A percentile compares a stretch with the other conserved stretches of the same genome.
Evolutionary conservation across 2,113 vertebrate genomes (phyloP).

Genomic region (Oreochromis aureus): DNA sequence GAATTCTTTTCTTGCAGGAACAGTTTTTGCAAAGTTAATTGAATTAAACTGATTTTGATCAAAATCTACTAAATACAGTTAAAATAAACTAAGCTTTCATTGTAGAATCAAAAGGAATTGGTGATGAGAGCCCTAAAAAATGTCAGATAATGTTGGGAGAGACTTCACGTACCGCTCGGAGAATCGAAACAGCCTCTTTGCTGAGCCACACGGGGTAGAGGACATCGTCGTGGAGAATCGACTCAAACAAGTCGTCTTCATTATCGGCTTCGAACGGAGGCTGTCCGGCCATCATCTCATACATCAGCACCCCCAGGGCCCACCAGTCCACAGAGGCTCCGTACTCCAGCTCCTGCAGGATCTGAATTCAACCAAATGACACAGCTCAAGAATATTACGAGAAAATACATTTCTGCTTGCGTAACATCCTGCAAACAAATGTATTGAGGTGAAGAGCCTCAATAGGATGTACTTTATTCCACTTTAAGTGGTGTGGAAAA

Average conservation of each 20-base stretch:
- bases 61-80: not conserved
- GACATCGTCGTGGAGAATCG: slow-evolving; percentile 96
- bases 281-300: slow-evolving; percentile 99
- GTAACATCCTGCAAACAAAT: too few species aligned
- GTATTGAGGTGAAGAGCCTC: too few species aligned
- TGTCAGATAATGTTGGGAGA: not conserved
- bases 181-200: slow-evolving; percentile 96
- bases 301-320: slow-evolving; percentile 97
- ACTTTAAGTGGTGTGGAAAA: not conserved
- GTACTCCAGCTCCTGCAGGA: slow-evolving; percentile 95
- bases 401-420: not conserved
- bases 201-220: slow-evolving; percentile 98
- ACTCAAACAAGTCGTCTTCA: slow-evolving; percentile 96
- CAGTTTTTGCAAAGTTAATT: not conserved
- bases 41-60: not conserved
- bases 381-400: not conserved
- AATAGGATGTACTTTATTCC: not conserved
- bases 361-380: slow-evolving; percentile 65
- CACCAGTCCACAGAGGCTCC: slow-evolving; percentile 97
- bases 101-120: not conserved
- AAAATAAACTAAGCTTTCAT: not conserved
- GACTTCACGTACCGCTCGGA: slow-evolving; percentile 82
- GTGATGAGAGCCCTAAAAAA: not conserved
- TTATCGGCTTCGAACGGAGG: slow-evolving; percentile 97
- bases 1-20: not conserved